These are phyloP conservation scores for Erpornis zantholeuca DNA, from an alignment of 2,113 vertebrate genomes.

Conservation along the genomic window DNA sequence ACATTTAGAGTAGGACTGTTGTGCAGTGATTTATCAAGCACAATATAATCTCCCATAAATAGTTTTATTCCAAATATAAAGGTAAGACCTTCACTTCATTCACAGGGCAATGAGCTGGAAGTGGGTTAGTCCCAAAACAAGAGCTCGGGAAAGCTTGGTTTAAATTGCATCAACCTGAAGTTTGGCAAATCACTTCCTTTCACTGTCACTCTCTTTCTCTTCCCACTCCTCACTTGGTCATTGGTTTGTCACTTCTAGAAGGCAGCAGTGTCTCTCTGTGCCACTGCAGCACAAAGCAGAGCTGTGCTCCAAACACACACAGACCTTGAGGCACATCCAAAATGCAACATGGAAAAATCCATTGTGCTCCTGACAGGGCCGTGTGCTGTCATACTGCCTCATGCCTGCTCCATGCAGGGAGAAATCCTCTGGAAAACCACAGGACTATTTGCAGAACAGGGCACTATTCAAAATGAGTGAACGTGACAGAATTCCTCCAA, in stretches of 20 bases:
- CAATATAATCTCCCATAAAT: not conserved
- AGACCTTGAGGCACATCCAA: not conserved
- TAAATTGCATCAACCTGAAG: not conserved
- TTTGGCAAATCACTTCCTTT: not conserved
- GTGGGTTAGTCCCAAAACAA: not conserved
- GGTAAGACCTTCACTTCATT: not conserved
- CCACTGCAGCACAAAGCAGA: not conserved
- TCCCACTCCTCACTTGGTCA: not conserved
- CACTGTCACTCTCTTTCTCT: not conserved
- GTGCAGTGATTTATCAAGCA: not conserved
- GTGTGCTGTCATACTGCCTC: not conserved
- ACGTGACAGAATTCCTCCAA: not conserved
- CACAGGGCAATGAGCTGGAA: not conserved
- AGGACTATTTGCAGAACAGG: slow-evolving; percentile 6
- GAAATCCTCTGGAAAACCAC: slow-evolving; percentile 8
- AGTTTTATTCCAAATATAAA: not conserved
- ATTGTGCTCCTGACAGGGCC: not conserved
- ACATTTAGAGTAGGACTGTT: not conserved
- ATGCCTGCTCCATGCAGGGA: fast-evolving
- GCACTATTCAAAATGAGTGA: not conserved
- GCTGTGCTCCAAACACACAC: not conserved
- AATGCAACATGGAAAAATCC: not conserved
- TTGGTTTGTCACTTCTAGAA: not conserved
- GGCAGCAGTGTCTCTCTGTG: not conserved
- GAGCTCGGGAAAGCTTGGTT: not conserved